Base-by-base conservation (phyloP, 2,113 vertebrate species). In the Spheniscus mendiculus region DNA sequence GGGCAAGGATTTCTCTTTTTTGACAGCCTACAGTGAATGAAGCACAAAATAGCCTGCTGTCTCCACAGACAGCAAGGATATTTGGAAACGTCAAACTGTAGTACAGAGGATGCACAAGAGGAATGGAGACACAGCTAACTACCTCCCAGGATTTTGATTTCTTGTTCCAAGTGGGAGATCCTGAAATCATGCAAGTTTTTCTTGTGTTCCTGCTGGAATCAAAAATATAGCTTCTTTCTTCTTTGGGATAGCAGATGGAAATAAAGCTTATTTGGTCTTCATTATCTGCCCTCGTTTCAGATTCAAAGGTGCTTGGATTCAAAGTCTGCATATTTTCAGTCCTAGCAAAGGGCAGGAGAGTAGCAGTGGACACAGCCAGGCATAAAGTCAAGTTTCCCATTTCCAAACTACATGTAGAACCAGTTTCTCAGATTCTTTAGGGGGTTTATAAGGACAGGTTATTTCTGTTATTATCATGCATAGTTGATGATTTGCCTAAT, bases 11-110 rank as follows among this genome's bases (percentile, higher is more conserved):
- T 95, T 97, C 91, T 97, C 77, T 88, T 94, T 86, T 94, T 76
- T 92, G 61, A 95, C 92, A 97, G 95, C 72, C 90, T 74, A 81
- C 42, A 74, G 94, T 74, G 97, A 97, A 92, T 74, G 93, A 90
- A 96, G 92, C 90, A 95, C 97, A 92, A 89, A 92, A 94, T 82
- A 95, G 93, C 90, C 88, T 94, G 85, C 94, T 94, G 93, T 71
- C 94, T 96, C 85, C 10, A 6, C 87, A 96, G 93, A 96, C 90
- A 96, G 92, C 58, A 23, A 70, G 79, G 96, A 69, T 93, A 91
- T 95, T 95, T 93, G 92, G 82, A 97, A 96, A 94, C 9, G 59
- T 90, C 96, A 92, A 95, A 91, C 87, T 83, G 62, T 50, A 92
- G 74, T 19, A 80, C 66, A 80, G 87, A 92, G 90, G 82, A 86